phyloP scores from a whole-genome alignment of 1,140 invertebrate species.

The Frieseomelitta varia region DNA sequence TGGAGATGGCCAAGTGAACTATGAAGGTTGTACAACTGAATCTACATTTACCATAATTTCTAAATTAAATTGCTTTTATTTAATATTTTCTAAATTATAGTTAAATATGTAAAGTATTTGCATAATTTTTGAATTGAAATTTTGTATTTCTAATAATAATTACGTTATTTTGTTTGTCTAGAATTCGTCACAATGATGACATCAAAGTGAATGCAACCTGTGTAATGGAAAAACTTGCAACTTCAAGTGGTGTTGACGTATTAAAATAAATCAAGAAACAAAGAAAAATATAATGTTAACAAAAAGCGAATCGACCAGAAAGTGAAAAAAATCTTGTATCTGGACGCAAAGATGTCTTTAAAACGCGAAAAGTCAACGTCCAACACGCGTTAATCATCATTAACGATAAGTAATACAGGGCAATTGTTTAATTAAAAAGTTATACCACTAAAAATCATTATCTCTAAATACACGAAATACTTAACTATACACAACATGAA shows the following conservation, averaged over 20 bases:
- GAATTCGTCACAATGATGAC: conserved; percentile 99
- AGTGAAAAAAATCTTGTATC: conserved; percentile 79
- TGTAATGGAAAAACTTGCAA: conserved; percentile 81
- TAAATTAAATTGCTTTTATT: not conserved
- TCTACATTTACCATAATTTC: not conserved
- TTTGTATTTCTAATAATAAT: not conserved
- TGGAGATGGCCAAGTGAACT: conserved; percentile 99
- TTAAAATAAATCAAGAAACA: conserved; percentile 75
- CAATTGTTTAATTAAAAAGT: conserved; percentile 71
- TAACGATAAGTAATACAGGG: conserved; percentile 71
- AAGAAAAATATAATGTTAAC: conserved; percentile 68
- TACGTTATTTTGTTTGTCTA: conserved; percentile 84
- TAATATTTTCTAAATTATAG: not conserved
- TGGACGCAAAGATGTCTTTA: conserved; percentile 80
- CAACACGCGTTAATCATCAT: conserved; percentile 68
- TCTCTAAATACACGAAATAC: conserved; percentile 63
- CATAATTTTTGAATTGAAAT: not conserved
- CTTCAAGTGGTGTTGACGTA: conserved; percentile 82
- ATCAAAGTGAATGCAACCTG: conserved; percentile 92
- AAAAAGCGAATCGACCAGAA: conserved; percentile 68
- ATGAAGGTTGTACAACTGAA: conserved; percentile 89
- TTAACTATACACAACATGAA: conserved; percentile 52
- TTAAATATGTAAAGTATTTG: not conserved
- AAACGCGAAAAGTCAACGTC: conserved; percentile 80
- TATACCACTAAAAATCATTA: conserved; percentile 68